phyloP scores from a whole-genome alignment of 2,797 vertebrate species.

The Bucorvus abyssinicus region DNA sequence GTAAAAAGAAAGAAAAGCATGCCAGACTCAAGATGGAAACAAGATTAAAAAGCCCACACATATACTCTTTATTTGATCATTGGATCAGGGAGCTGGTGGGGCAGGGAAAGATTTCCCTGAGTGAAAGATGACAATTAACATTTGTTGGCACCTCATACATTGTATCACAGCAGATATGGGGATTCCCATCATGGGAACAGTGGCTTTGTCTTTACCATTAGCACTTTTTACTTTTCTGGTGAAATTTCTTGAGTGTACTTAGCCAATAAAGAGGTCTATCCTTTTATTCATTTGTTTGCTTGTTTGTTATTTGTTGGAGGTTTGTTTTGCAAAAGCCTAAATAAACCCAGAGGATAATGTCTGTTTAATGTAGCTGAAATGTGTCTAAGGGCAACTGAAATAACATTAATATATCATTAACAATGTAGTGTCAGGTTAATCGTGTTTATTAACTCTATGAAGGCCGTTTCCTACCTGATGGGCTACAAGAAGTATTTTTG shows the following conservation, averaged over 20 bases:
- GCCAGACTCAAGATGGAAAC: not conserved
- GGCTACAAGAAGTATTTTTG: not conserved
- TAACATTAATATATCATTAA: not conserved
- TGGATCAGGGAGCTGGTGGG: not conserved
- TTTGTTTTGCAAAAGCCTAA: not conserved
- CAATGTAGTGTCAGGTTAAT: not conserved
- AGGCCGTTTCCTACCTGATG: not conserved
- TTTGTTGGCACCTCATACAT: not conserved
- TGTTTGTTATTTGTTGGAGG: not conserved
- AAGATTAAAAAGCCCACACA: not conserved
- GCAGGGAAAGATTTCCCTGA: not conserved
- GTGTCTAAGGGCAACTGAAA: not conserved
- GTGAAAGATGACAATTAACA: not conserved
- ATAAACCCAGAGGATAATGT: not conserved
- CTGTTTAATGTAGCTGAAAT: not conserved
- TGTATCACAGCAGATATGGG: not conserved
- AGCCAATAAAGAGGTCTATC: not conserved
- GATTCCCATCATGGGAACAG: not conserved
- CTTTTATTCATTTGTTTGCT: not conserved
- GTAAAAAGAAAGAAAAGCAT: not conserved
- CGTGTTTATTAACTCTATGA: not conserved
- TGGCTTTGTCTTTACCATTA: not conserved
- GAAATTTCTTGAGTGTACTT: not conserved
- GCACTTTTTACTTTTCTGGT: not conserved
- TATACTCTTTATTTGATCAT: not conserved